These are phyloP conservation scores for Apeira syringaria DNA, from an alignment of 2,888 invertebrate species.

Conservation along the genomic window DNA sequence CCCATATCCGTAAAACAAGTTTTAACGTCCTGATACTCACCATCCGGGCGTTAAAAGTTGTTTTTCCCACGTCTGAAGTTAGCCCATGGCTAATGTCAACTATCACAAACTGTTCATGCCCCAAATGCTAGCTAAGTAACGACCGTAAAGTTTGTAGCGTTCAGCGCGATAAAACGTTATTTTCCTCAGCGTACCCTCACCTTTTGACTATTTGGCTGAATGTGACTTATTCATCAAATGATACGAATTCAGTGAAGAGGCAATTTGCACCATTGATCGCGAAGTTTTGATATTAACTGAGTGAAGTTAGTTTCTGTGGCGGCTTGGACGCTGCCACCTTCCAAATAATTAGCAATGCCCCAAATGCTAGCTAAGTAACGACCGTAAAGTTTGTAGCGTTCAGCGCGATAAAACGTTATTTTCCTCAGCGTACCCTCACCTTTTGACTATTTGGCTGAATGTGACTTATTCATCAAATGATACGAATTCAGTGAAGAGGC, in stretches of 20 bases:
- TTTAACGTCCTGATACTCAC: too few species aligned
- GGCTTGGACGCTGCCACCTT: too few species aligned
- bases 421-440: constrained; percentile 5
- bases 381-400: constrained; percentile 26
- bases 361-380: constrained; percentile 37
- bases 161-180: constrained; percentile 18
- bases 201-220: constrained; percentile 12
- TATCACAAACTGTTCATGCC: constrained; percentile 44
- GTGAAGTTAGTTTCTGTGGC: constrained; percentile 5
- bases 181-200: constrained; percentile 5
- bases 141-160: constrained; percentile 25
- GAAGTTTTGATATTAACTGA: too few species aligned
- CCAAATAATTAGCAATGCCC: too few species aligned
- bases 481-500: constrained; percentile 7
- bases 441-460: constrained; percentile 12
- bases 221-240: constrained; percentile 10
- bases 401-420: constrained; percentile 17
- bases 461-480: constrained; percentile 9
- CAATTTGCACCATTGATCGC: too few species aligned
- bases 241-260: constrained; percentile 7
- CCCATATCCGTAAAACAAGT: too few species aligned
- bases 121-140: constrained; percentile 38
- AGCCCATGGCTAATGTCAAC: constrained; percentile 36
- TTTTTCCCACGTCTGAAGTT: constrained; percentile 31
- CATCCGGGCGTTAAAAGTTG: too few species aligned